A percentile compares a stretch with the other conserved stretches of the same genome.
Conservation (phyloP, 2,888 invertebrate genomes). For the Drosophila mettleri region DNA sequence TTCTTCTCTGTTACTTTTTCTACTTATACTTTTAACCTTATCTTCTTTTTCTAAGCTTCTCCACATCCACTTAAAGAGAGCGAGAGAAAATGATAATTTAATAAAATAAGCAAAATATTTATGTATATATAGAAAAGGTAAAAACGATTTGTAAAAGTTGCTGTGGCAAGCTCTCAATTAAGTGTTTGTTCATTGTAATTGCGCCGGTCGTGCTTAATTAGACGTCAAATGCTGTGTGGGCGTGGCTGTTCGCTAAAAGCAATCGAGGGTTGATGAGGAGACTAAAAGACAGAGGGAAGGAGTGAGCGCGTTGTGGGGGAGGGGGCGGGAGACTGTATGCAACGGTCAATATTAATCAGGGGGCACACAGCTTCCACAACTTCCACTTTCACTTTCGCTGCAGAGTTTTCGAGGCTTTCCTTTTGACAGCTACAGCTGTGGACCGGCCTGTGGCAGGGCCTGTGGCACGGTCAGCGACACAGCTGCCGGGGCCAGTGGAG, state of each 20-base stretch:
- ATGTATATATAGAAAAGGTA: conserved; percentile 5
- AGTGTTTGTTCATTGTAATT: conserved; percentile 42
- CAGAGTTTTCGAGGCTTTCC: conserved; percentile 40
- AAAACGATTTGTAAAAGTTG: conserved; percentile 15
- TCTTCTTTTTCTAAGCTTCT: no score
- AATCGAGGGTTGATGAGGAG: conserved; percentile 14
- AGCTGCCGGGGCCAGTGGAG: conserved; percentile 46
- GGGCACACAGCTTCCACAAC: conserved; percentile 26
- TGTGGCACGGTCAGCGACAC: conserved; percentile 31
- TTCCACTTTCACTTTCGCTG: conserved; percentile 53
- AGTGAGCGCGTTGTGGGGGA: not conserved
- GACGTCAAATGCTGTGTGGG: conserved; percentile 60
- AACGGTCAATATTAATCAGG: conserved; percentile 15
- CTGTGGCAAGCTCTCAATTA: conserved; percentile 27
- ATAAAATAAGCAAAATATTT: not conserved
- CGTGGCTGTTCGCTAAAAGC: conserved; percentile 64
- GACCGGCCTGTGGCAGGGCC: conserved; percentile 27
- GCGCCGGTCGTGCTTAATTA: conserved; percentile 59
- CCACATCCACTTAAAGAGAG: no score
- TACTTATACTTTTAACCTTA: not conserved
- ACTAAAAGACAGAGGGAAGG: not conserved
- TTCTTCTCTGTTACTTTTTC: accelerated
- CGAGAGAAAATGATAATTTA: not conserved
- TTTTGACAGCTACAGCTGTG: conserved; percentile 51
- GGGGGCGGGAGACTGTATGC: not conserved